Base-by-base conservation (phyloP, 2,888 invertebrate genomes). In the Steromphala cineraria region DNA sequence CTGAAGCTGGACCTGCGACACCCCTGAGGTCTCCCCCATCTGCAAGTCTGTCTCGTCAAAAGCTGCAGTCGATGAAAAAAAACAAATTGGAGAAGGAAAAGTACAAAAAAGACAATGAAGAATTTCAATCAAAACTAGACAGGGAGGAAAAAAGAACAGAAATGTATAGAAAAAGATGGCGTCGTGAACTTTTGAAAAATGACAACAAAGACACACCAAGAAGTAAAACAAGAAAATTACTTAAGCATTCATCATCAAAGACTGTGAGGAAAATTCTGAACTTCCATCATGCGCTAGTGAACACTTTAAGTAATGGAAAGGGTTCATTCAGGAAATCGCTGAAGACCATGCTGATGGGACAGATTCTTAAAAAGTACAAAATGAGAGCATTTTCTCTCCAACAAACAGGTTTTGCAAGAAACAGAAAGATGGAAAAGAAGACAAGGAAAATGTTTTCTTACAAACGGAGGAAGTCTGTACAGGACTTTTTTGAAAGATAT, bases 401-500 rank as follows among this genome's bases (percentile, higher is more conserved):
- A 55, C 15, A 17, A 1, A 28, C 24, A 52, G 79, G 78, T 19
- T 71, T 67, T 36, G 15, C 24, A 19, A 2, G 24, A 10, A 24
- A 46, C n/a, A 28, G 31, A 2, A 17, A 53, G 4, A 15, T 40
- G 46, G 24, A 24, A 55, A 80, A 36, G 19, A n/a, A n/a, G n/a
- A n/a, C n/a, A n/a, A n/a, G n/a, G n/a, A n/a, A n/a, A n/a, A n/a
- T n/a, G n/a, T n/a, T n/a, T 52, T 28, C n/a, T 80, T 10, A 24
- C 19, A 78, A 74, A 71, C 40, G 24, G 56, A 52, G 53, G 2
- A 67, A 79, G 19, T 40, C 17, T 56, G 80, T 81, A 4, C 24
- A 53, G 17, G 52, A 75, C 17, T 82, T 80, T 19, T 83, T 24
- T 52, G 36, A 76, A n/a, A 10, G 84, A 17, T 79, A 82, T 67